These are phyloP conservation scores for Byasa hedistus DNA, from an alignment of 2,888 invertebrate genomes.

Conservation along the genomic window DNA sequence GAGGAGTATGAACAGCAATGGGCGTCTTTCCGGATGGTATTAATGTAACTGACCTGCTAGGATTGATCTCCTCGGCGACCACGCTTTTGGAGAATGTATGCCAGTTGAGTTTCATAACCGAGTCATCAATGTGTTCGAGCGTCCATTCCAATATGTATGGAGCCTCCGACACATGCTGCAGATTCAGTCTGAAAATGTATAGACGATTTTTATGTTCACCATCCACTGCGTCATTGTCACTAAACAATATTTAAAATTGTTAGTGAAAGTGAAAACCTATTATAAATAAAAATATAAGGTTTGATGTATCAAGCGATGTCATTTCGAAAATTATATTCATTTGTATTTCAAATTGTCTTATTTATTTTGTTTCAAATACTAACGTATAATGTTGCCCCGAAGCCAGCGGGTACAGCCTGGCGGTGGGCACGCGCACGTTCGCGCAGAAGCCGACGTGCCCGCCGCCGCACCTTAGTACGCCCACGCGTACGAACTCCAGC, in stretches of 20 bases:
- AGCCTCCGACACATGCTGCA: slow-evolving; percentile 57
- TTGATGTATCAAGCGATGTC: too few relatives aligned
- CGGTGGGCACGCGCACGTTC: slow-evolving; percentile 61
- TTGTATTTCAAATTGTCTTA: too few relatives aligned
- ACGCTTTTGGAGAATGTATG: slow-evolving; percentile 55
- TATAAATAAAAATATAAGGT: too few relatives aligned
- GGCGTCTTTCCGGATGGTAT: too few relatives aligned
- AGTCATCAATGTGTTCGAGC: slow-evolving; percentile 56
- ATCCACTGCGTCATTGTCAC: not conserved
- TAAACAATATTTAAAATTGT: too few relatives aligned
- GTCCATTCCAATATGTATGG: slow-evolving; percentile 70
- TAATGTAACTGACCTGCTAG: slow-evolving; percentile 44
- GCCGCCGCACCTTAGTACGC: slow-evolving; percentile 50
- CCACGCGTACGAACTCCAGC: slow-evolving; percentile 55
- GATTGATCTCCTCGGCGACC: slow-evolving; percentile 58
- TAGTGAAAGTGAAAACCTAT: too few relatives aligned
- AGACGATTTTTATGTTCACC: not conserved
- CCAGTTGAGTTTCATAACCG: slow-evolving; percentile 58
- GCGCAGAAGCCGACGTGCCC: slow-evolving; percentile 48
- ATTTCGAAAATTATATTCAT: too few relatives aligned
- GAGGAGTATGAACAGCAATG: too few relatives aligned
- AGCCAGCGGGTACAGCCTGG: slow-evolving; percentile 54
- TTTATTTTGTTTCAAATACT: slow-evolving; percentile 25
- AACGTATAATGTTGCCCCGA: slow-evolving; percentile 57
- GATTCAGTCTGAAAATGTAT: slow-evolving; percentile 48